Base-by-base conservation (phyloP, 1,140 invertebrate genomes). In the Mizuhopecten yessoensis region DNA sequence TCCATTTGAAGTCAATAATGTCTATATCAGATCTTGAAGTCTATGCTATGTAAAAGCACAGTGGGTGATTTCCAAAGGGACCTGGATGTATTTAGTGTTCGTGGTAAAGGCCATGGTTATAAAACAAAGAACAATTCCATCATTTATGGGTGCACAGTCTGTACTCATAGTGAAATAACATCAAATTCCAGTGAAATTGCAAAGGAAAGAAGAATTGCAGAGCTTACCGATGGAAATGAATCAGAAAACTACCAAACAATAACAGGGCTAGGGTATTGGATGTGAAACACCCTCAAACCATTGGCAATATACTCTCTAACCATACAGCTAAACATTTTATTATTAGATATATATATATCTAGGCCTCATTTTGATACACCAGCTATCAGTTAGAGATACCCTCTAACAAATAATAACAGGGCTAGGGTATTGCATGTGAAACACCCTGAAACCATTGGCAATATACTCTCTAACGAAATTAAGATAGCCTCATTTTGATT, bases 1-100 rank as follows among this genome's bases (percentile, higher is more conserved):
- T 75, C 57, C 57, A 75, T 75, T 75, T 75, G n/a, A 75, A 75
- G 57, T 29, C 57, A 75, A n/a, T 75, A 75, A 75, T 5, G 57
- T 75, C 9, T 75, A 2, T 75, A 75, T 1, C 23, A 75, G n/a
- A 75, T 75, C 20, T n/a, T 29, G 57, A 75, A 29, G n/a, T 75
- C 23, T 75, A 29, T 29, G 57, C 5, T 75, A 75, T 29, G n/a
- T 75, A 75, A n/a, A 75, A 29, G 29, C 57, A 75, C n/a, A 9
- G 57, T 11, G 57, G 15, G n/a, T n/a, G 57, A n/a, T 29, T 75
- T 29, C 11, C n/a, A 23, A 49, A 20, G 20, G 15, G 45, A 20
- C 20, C 45, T 75, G 29, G n/a, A 75, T 75, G 57, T 75, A 29
- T 29, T 75, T 75, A 75, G 5, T n/a, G 5, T n/a, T 29, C 1